Conservation (phyloP, 2,888 invertebrate species). For the Sarcophaga variegata region DNA sequence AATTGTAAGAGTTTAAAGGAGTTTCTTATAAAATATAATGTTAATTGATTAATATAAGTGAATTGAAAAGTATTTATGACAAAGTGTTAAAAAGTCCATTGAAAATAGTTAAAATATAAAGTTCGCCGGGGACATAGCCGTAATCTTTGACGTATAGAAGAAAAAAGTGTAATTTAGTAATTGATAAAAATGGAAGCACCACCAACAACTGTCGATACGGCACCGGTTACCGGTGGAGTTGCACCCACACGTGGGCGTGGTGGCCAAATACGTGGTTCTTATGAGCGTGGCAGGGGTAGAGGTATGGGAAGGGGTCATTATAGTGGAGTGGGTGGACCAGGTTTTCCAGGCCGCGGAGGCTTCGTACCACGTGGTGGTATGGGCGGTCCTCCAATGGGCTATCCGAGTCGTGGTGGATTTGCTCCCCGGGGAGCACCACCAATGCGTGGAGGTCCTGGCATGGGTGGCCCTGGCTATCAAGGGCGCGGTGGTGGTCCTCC, state of each 20-base stretch:
- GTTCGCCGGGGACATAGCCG: slow-evolving; percentile 59
- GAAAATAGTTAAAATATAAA: slow-evolving; percentile 34
- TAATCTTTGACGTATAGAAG: slow-evolving; percentile 16
- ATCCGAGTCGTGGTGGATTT: slow-evolving; percentile 78
- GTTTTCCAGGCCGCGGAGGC: slow-evolving; percentile 76
- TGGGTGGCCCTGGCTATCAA: slow-evolving; percentile 79
- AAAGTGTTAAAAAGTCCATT: slow-evolving; percentile 42
- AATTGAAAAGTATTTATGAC: slow-evolving; percentile 4
- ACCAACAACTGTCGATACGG: slow-evolving; percentile 73
- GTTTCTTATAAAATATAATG: slow-evolving; percentile 30
- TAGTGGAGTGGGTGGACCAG: slow-evolving; percentile 78
- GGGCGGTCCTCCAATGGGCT: slow-evolving; percentile 78
- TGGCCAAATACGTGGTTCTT: slow-evolving; percentile 80
- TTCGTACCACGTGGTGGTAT: slow-evolving; percentile 78
- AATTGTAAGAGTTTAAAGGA: slow-evolving; percentile 23
- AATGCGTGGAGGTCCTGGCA: slow-evolving; percentile 78
- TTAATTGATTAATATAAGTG: slow-evolving; percentile 33
- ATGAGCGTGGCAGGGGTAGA: slow-evolving; percentile 80
- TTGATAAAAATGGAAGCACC: slow-evolving; percentile 76
- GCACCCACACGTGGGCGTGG: slow-evolving; percentile 79
- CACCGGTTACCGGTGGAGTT: slow-evolving; percentile 74
- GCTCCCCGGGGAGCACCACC: slow-evolving; percentile 79
- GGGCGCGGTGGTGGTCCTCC: slow-evolving; percentile 78
- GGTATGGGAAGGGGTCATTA: slow-evolving; percentile 81
- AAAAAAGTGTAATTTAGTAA: slow-evolving; percentile 40